Base-by-base conservation (phyloP, 2,113 vertebrate species). In the Plestiodon gilberti region DNA sequence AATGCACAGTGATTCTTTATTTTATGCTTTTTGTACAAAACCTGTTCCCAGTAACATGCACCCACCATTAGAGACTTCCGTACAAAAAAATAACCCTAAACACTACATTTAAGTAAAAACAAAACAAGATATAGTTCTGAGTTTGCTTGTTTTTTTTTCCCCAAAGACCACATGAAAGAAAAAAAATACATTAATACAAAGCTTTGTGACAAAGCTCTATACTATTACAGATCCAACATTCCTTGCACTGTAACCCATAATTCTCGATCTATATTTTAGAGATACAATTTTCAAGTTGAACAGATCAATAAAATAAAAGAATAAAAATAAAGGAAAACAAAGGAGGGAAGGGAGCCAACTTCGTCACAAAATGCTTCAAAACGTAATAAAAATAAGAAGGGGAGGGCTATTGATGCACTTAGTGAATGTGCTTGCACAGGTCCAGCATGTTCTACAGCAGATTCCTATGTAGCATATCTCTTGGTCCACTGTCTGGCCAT, bases 401-500 rank as follows among this genome's bases (percentile, higher is more conserved):
- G 94, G 85, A 94, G 97, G 96, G 95, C 95, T 96, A 97, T 94
- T 90, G 97, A 97, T 98, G 98, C 98, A 99, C 98, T 98, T 98
- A 96, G 98, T 98, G 98, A 98, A 96, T 98, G 98, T 99, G 98
- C 98, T 98, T 98, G 97, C 96, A 98, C 97, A 97, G 97, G 96
- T 97, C 96, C 94, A 95, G 96, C 95, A 93, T 94, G 93, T 92
- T 88, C 76, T 94, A 88, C 85, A 75, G 94, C 67, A 90, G 95
- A 91, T 84, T 93, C 94, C 96, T 97, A 99, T 96, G 98, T 99
- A 94, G 98, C 98, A 4, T 99, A 99, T 95, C 98, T 92, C 97
- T 99, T 99, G 90, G 98, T 99, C 98, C 98, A 99, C 96, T 99
- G 98, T 97, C 98, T 97, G 97, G 98, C 98, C 97, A 98, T 99